Percentiles rank a stretch among this genome's conserved stretches.
phyloP scores from a whole-genome alignment of 2,797 vertebrate genomes.

The Eospalax fontanierii region DNA sequence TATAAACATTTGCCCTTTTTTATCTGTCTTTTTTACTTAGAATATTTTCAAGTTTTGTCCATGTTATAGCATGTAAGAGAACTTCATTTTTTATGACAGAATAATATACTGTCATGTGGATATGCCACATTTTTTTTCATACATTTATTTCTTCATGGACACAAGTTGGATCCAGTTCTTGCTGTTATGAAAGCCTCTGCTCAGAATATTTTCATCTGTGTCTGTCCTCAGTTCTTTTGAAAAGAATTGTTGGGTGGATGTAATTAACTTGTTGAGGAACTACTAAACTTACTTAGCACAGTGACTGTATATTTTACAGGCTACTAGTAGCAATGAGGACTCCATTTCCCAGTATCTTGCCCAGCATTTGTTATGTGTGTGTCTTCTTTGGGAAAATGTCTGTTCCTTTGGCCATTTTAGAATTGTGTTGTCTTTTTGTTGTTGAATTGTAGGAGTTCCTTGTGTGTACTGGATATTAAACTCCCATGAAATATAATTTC shows the following conservation, averaged over 20 bases:
- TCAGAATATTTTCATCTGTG: background rate
- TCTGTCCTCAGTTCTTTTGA: background rate
- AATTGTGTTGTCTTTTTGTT: conserved; percentile 5
- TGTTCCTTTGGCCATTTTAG: background rate
- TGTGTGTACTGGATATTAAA: conserved; percentile 32
- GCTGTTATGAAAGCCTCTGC: background rate
- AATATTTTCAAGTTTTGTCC: conserved; percentile 28
- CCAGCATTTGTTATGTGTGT: background rate
- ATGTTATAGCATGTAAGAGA: background rate
- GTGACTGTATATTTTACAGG: background rate
- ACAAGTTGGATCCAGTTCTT: background rate
- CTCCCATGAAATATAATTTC: background rate
- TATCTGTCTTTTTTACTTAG: background rate
- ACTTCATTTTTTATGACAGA: conserved; percentile 38
- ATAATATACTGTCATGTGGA: background rate
- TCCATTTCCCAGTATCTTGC: background rate
- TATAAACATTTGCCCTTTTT: background rate
- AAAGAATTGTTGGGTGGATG: background rate
- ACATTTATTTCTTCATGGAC: background rate
- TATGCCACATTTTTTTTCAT: background rate
- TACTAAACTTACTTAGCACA: background rate
- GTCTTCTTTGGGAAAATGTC: background rate
- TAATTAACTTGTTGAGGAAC: conserved; percentile 16
- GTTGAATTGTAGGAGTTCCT: background rate
- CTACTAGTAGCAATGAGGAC: background rate